Conservation (phyloP, 2,113 vertebrate species). For the Sisor rabdophorus region DNA sequence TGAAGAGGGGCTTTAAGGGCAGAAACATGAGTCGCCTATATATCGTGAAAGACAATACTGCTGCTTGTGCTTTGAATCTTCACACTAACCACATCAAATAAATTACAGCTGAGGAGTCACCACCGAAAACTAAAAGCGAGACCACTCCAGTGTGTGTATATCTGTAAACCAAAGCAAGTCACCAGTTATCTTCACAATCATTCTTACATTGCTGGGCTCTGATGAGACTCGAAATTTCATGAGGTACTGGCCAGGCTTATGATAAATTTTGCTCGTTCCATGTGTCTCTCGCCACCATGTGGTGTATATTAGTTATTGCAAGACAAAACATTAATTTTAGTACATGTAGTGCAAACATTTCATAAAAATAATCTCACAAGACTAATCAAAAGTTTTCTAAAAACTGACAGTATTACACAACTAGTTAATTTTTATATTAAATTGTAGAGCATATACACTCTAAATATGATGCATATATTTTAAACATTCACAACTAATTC, state of each 20-base stretch:
- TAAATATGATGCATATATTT: too few relatives aligned
- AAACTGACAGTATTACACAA: neutral
- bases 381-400: neutral
- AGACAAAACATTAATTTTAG: neutral
- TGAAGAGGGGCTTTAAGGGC: slow-evolving; percentile 3
- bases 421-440: too few relatives aligned
- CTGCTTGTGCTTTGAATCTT: neutral
- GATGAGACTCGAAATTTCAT: neutral
- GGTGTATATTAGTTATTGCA: slow-evolving; percentile 13
- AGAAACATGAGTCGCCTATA: slow-evolving; percentile 30
- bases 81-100: slow-evolving; percentile 42
- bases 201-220: neutral
- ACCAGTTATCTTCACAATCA: neutral
- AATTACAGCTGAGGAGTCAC: slow-evolving; percentile 33
- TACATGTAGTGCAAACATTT: neutral
- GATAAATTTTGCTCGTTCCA: neutral
- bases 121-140: slow-evolving; percentile 26
- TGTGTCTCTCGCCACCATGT: slow-evolving; percentile 28
- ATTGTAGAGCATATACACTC: too few relatives aligned
- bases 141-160: slow-evolving; percentile 28
- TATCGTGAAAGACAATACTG: slow-evolving; percentile 13
- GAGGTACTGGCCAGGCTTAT: neutral
- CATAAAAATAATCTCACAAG: neutral
- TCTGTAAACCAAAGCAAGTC: neutral
- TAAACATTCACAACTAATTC: too few relatives aligned